Evolutionary conservation across 1,140 invertebrate genomes (phyloP).

Genomic region (Dysdera silvatica): DNA sequence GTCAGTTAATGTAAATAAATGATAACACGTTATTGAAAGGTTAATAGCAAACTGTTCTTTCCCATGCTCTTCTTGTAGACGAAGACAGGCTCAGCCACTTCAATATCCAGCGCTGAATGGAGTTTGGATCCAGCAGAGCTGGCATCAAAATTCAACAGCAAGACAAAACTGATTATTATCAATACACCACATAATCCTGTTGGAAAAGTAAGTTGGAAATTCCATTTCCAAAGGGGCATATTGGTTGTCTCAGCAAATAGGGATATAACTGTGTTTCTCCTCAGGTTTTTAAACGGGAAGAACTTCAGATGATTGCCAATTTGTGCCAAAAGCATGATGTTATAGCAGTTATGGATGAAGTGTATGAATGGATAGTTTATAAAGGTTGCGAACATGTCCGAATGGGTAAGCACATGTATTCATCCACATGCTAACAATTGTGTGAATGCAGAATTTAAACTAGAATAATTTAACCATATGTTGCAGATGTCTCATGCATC

Average conservation of each 20-base stretch:
- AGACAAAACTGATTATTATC: constrained; percentile 90
- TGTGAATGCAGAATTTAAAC: too few species aligned
- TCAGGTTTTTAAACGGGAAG: constrained; percentile 49
- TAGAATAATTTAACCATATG: too few species aligned
- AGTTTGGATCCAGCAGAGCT: constrained; percentile 75
- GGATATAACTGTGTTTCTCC: too few species aligned
- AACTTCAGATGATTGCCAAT: constrained; percentile 64
- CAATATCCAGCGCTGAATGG: constrained; percentile 72
- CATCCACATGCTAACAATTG: too few species aligned
- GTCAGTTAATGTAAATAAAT: too few species aligned
- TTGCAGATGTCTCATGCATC: too few species aligned
- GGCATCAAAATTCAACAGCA: constrained; percentile 68
- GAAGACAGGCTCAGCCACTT: constrained; percentile 35
- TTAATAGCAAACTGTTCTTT: too few species aligned
- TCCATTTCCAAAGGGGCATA: background rate
- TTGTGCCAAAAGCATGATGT: constrained; percentile 89
- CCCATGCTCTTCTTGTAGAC: too few species aligned
- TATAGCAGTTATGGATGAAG: constrained; percentile 89
- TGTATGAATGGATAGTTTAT: constrained; percentile 96
- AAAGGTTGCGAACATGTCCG: constrained; percentile 75
- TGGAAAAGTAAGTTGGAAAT: constrained; percentile 62
- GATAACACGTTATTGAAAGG: too few species aligned
- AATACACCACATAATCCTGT: constrained; percentile 96
- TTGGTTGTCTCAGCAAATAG: background rate
- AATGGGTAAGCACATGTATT: constrained; percentile 56